Evolutionary conservation across 2,113 vertebrate species (phyloP), one percentile per base, ranked within the genome.

Genomic region (Nanorana parkeri): DNA sequence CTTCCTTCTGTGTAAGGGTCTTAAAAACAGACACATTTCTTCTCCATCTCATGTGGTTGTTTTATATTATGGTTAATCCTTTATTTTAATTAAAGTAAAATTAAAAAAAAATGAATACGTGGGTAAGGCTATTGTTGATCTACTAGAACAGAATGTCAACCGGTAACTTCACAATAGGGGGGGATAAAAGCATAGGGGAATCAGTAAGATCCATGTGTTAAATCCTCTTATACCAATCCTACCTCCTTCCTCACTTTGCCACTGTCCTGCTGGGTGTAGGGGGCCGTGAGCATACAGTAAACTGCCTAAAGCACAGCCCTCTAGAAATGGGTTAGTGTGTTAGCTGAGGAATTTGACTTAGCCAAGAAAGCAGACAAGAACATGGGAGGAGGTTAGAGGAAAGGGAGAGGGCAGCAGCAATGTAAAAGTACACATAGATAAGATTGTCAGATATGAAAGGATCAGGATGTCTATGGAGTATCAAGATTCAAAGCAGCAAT

Each of bases 21-120:
- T 15, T 51, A 32, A 29, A 73, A 13, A 52, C 28, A 64, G 60
- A 26, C 41, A 63, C 58, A 65, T 73, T 52, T 65, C 17, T 54
- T 72, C 52, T 36, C 19, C 68, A 21, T 64, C 47, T 51, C 68
- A 28, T 63, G 32, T 29, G 60, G 58, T 24, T 83, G 64, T 76
- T 67, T 83, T 68, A 54, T 60, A 60, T 29, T 68, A 58, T 83
- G 51, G 63, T 8, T 83, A 83, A 83, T 83, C 63, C 72, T 56
- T 66, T 83, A 75, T 5, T 60, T 83, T 83, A 83, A 83, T 76
- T 83, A 76, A 83, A 83, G 72, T 20, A 83, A 83, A 83, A 83
- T 75, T n/a, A n/a, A n/a, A 76, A 76, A 81, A 83, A 68, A 64
- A 83, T 32, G 63, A 67, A 54, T 83, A 83, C 21, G 72, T 76